These are phyloP conservation scores for Paedocypris sp. DNA, from an alignment of 2,113 vertebrate genomes.

Conservation along the genomic window DNA sequence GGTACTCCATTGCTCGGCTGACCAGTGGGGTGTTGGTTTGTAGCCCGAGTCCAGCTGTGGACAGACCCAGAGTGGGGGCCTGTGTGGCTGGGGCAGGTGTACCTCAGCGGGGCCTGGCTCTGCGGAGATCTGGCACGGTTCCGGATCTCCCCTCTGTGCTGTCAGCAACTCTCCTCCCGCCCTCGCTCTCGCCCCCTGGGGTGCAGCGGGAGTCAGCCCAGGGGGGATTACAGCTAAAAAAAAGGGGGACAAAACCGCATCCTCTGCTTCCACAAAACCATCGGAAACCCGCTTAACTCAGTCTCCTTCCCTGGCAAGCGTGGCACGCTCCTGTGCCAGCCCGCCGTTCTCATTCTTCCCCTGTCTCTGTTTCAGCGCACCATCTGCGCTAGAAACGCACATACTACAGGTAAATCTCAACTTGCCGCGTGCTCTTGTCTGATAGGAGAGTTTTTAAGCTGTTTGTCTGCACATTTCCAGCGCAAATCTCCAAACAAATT, in stretches of 20 bases:
- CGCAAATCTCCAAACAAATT: constrained; percentile 31
- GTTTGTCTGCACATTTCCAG: constrained; percentile 13
- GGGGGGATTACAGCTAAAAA: constrained; percentile 58
- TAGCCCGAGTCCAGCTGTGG: constrained; percentile 25
- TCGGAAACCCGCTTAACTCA: constrained; percentile 44
- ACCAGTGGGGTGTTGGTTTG: constrained; percentile 14
- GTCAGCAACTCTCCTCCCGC: constrained; percentile 27
- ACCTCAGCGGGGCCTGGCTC: constrained; percentile 36
- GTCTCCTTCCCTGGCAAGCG: constrained; percentile 26
- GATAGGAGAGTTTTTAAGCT: constrained; percentile 48
- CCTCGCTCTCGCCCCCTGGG: constrained; percentile 42
- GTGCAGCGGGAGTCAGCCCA: constrained; percentile 59
- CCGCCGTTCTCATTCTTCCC: constrained; percentile 36
- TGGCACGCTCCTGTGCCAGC: constrained; percentile 23
- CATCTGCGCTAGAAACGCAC: constrained; percentile 50
- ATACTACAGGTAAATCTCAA: constrained; percentile 48
- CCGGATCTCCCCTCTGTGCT: constrained; percentile 33
- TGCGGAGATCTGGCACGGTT: constrained; percentile 34
- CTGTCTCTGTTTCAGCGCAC: constrained; percentile 39
- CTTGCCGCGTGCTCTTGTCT: constrained; percentile 45
- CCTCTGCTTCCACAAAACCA: constrained; percentile 61
- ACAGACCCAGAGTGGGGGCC: constrained; percentile 26
- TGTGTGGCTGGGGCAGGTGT: constrained; percentile 34
- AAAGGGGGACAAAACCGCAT: constrained; percentile 53
- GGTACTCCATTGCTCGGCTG: neutral